Conservation (phyloP, 2,113 vertebrate species). For the Channa argus region DNA sequence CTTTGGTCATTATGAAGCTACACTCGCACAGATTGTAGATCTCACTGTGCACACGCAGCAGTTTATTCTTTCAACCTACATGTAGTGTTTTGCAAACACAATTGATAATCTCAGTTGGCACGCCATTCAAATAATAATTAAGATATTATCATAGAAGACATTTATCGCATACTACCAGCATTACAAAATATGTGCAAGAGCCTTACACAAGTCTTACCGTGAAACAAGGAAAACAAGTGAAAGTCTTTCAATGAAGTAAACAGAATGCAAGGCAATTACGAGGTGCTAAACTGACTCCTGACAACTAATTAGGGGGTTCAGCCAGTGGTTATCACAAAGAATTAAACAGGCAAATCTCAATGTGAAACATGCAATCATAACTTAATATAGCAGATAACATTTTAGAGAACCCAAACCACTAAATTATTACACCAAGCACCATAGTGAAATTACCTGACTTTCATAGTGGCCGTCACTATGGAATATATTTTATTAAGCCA, state of each 20-base stretch:
- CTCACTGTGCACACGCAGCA: no score
- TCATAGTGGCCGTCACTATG: slow-evolving; percentile 21
- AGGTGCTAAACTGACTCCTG: slow-evolving; percentile 26
- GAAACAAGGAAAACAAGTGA: slow-evolving; percentile 13
- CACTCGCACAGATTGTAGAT: no score
- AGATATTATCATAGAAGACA: no score
- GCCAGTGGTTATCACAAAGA: slow-evolving; percentile 14
- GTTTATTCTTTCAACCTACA: no score
- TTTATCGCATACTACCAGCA: no score
- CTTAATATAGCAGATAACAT: slow-evolving; percentile 4
- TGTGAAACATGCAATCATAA: background rate
- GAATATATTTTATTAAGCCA: slow-evolving; percentile 46
- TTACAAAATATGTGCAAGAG: background rate
- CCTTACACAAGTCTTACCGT: slow-evolving; percentile 17
- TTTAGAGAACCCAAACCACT: slow-evolving; percentile 11
- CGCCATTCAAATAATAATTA: no score
- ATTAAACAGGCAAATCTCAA: slow-evolving; percentile 21
- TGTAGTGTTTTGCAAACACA: no score
- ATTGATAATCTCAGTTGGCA: no score
- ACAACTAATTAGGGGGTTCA: slow-evolving; percentile 16
- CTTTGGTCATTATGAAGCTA: no score
- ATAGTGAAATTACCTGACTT: slow-evolving; percentile 11
- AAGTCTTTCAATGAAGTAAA: slow-evolving; percentile 7
- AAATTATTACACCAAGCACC: slow-evolving; percentile 2
- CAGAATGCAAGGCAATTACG: slow-evolving; percentile 28